Percentiles rank a stretch among this genome's conserved stretches.
Evolutionary conservation across 2,888 invertebrate species (phyloP).

Genomic region (Hydrotaea cyrtoneurina): DNA sequence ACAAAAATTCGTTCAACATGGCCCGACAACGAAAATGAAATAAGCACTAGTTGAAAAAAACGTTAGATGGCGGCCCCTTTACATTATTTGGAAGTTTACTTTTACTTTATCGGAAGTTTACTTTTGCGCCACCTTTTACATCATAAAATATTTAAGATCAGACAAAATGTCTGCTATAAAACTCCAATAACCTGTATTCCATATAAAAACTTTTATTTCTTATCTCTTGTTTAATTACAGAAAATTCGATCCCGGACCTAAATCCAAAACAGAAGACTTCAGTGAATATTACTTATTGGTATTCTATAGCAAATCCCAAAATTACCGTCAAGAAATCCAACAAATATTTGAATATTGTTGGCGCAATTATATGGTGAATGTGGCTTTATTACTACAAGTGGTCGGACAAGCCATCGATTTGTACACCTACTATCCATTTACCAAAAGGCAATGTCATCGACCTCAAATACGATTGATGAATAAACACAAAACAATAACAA

Average conservation of each 20-base stretch:
- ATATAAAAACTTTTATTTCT: neutral
- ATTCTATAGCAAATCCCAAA: slow-evolving; percentile 4
- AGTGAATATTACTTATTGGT: slow-evolving; percentile 58
- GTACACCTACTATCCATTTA: slow-evolving; percentile 64
- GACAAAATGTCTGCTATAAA: no score
- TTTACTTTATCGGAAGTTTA: no score
- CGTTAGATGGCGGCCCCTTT: no score
- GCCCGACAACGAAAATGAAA: no score
- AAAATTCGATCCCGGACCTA: slow-evolving; percentile 43
- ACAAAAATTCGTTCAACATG: no score
- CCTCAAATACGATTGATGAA: slow-evolving; percentile 21
- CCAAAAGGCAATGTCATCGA: slow-evolving; percentile 33
- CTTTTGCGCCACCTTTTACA: no score
- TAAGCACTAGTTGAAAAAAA: no score
- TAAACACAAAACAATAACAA: slow-evolving; percentile 7
- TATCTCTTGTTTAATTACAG: slow-evolving; percentile 36
- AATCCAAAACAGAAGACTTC: slow-evolving; percentile 29
- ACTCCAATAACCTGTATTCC: no score
- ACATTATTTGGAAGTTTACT: no score
- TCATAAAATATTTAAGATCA: no score
- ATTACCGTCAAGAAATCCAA: slow-evolving; percentile 40
- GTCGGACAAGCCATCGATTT: neutral
- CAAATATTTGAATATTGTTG: slow-evolving; percentile 64
- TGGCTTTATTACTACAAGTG: slow-evolving; percentile 41
- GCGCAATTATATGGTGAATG: slow-evolving; percentile 58